phyloP scores from a whole-genome alignment of 2,113 vertebrate genomes.

The Micromys minutus region DNA sequence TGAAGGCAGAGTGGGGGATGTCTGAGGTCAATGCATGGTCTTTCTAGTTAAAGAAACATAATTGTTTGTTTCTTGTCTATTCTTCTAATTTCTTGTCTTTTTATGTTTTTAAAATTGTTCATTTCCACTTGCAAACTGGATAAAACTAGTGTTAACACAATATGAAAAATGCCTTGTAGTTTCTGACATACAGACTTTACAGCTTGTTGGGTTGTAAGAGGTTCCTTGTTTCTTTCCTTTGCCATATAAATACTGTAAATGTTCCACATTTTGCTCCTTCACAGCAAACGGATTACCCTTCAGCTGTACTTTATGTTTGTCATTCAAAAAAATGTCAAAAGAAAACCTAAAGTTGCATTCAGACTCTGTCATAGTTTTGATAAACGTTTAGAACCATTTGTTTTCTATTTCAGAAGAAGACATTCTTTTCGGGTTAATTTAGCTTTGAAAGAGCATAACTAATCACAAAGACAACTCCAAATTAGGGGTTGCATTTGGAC shows the following conservation, averaged over 20 bases:
- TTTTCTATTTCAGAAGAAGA: conserved; percentile 73
- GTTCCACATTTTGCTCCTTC: conserved; percentile 20
- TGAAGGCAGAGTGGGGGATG: background rate
- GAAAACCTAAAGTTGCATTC: conserved; percentile 60
- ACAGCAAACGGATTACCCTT: conserved; percentile 32
- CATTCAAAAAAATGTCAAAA: conserved; percentile 66
- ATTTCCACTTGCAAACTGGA: conserved; percentile 31
- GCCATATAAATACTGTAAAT: conserved; percentile 22
- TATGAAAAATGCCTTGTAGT: conserved; percentile 44
- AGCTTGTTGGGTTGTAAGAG: conserved; percentile 20
- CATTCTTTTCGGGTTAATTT: conserved; percentile 51
- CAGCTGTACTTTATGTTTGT: conserved; percentile 69
- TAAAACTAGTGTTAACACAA: conserved; percentile 63
- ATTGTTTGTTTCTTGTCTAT: conserved; percentile 53
- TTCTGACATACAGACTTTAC: conserved; percentile 27
- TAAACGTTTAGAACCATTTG: conserved; percentile 60
- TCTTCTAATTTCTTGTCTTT: conserved; percentile 51
- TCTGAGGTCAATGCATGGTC: background rate
- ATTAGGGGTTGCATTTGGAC: conserved; percentile 64
- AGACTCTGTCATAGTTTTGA: conserved; percentile 66
- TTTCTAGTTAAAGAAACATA: conserved; percentile 61
- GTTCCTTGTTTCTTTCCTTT: conserved; percentile 48
- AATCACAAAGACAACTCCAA: conserved; percentile 68
- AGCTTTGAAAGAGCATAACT: conserved; percentile 68
- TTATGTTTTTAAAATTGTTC: conserved; percentile 52